Evolutionary conservation across 2,797 vertebrate genomes (phyloP).

Genomic region (Adrianichthys oophorus): DNA sequence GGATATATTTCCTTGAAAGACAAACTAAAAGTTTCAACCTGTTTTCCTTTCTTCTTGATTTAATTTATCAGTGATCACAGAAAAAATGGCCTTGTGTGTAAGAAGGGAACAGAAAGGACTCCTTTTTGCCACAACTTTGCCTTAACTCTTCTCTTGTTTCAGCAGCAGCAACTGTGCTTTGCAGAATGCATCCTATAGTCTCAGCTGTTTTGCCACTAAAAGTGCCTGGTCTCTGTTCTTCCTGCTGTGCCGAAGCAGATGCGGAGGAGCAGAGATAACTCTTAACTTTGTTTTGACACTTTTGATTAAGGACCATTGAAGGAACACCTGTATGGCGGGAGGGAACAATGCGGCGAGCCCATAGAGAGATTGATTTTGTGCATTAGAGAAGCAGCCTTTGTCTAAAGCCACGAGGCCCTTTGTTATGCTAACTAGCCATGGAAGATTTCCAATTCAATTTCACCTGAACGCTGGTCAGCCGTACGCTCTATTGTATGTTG

Average conservation of each 20-base stretch:
- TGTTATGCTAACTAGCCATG: conserved; percentile 98
- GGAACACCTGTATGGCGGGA: conserved; percentile 86
- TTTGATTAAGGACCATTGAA: conserved; percentile 90
- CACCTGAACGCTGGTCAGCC: conserved; percentile 98
- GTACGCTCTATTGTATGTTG: conserved; percentile 87
- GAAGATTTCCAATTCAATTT: conserved; percentile 99
- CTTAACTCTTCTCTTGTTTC: conserved; percentile 36
- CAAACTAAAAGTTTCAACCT: no score
- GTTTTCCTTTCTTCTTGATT: no score
- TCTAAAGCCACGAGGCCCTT: conserved; percentile 92
- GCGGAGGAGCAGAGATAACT: conserved; percentile 81
- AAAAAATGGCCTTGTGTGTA: neutral
- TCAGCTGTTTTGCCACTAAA: conserved; percentile 49
- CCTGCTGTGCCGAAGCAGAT: conserved; percentile 69
- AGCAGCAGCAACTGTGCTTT: conserved; percentile 16
- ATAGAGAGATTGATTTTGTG: conserved; percentile 86
- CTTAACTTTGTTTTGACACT: conserved; percentile 90
- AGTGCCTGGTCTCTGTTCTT: conserved; percentile 48
- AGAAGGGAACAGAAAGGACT: conserved; percentile 18
- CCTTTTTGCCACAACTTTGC: conserved; percentile 8
- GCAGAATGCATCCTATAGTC: conserved; percentile 24
- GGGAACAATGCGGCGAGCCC: conserved; percentile 83
- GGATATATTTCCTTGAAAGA: no score
- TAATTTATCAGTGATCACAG: no score
- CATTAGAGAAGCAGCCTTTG: conserved; percentile 93